These are phyloP conservation scores for Platyrinchus mystaceus DNA, from an alignment of 2,797 vertebrate genomes.

Conservation along the genomic window DNA sequence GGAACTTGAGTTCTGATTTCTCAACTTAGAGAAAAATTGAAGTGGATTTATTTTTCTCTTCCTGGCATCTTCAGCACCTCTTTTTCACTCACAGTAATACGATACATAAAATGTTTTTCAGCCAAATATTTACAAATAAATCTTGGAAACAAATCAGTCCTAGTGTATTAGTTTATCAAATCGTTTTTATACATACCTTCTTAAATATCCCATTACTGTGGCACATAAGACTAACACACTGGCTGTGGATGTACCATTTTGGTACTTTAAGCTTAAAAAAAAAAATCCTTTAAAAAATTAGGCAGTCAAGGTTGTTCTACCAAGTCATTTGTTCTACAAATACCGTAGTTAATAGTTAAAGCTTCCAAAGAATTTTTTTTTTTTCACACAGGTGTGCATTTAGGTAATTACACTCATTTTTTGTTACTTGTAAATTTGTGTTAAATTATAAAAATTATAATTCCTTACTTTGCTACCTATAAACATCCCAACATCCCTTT, in stretches of 20 bases:
- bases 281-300: background rate
- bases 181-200: background rate
- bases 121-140: background rate
- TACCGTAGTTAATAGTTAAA: background rate
- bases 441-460: background rate
- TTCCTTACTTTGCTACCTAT: background rate
- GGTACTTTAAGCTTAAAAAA: background rate
- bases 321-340: background rate
- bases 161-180: background rate
- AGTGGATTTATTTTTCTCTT: background rate
- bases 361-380: background rate
- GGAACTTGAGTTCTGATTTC: background rate
- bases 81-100: background rate
- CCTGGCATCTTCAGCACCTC: background rate
- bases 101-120: background rate
- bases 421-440: background rate
- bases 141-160: background rate
- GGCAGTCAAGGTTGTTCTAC: background rate
- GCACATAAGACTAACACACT: background rate
- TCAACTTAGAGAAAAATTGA: background rate
- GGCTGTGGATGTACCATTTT: background rate
- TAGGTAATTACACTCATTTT: background rate
- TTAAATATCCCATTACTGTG: background rate
- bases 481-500: background rate
- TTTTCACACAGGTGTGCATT: background rate